Conservation (phyloP, 1,140 invertebrate species). For the Bombus affinis region DNA sequence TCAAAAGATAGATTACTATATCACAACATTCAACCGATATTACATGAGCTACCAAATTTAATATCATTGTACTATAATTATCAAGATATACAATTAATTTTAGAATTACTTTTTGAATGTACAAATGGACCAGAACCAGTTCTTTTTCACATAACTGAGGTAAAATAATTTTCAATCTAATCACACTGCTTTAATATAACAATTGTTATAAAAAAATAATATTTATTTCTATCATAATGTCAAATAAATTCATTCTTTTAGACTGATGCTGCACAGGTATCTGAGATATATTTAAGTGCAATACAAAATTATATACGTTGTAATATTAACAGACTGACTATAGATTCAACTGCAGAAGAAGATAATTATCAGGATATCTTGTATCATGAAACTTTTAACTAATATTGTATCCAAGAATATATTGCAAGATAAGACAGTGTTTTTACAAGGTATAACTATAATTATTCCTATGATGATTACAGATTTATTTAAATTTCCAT, state of each 20-base stretch:
- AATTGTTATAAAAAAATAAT: slow-evolving; percentile 13
- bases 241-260: slow-evolving; percentile 67
- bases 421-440: slow-evolving; percentile 76
- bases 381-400: slow-evolving; percentile 86
- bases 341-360: slow-evolving; percentile 86
- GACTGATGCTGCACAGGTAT: slow-evolving; percentile 84
- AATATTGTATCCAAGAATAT: slow-evolving; percentile 83
- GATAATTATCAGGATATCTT: slow-evolving; percentile 89
- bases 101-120: slow-evolving; percentile 90
- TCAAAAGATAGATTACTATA: slow-evolving; percentile 85
- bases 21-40: slow-evolving; percentile 85
- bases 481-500: slow-evolving; percentile 88
- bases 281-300: slow-evolving; percentile 85
- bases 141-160: slow-evolving; percentile 86
- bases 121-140: slow-evolving; percentile 81
- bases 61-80: slow-evolving; percentile 92
- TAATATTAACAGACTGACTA: slow-evolving; percentile 83
- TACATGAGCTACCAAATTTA: slow-evolving; percentile 87
- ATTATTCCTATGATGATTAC: slow-evolving; percentile 90
- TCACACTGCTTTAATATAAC: neutral
- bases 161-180: slow-evolving; percentile 69
- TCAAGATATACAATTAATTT: slow-evolving; percentile 89
- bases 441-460: slow-evolving; percentile 87
- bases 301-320: slow-evolving; percentile 89
- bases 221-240: slow-evolving; percentile 32